Conservation (phyloP, 2,797 vertebrate genomes). For the Chiloscyllium punctatum region DNA sequence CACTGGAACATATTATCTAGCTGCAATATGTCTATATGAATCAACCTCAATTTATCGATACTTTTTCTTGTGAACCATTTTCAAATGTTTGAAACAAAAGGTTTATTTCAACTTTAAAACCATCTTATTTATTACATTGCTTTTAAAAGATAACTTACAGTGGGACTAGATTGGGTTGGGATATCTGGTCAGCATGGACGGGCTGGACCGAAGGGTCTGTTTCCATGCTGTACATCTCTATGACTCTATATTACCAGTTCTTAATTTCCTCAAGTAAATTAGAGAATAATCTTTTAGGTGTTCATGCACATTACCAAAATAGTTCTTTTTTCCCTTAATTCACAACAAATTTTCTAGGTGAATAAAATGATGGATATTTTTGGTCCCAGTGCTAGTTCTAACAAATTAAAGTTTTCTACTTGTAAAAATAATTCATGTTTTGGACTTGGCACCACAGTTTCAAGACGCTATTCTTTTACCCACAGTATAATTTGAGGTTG, state of each 20-base stretch:
- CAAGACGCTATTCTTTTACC: not conserved
- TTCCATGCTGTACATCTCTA: too few species aligned
- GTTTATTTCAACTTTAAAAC: not conserved
- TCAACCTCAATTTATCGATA: not conserved
- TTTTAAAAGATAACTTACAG: not conserved
- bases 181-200: too few species aligned
- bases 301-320: not conserved
- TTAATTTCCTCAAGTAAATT: not conserved
- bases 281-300: not conserved
- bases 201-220: too few species aligned
- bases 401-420: not conserved
- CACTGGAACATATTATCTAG: not conserved
- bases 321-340: not conserved
- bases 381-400: not conserved
- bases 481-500: not conserved
- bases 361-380: not conserved
- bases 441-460: not conserved
- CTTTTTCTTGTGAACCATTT: not conserved
- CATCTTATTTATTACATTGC: not conserved
- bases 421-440: not conserved
- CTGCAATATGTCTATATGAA: not conserved
- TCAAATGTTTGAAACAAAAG: not conserved
- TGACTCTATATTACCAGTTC: not conserved
- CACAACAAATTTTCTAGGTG: not conserved
- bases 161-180: too few species aligned